A percentile compares a stretch with the other conserved stretches of the same genome.
Evolutionary conservation across 92 coral and sea anemone genomes (phyloP).

Genomic region (Epizoanthus stellaris): DNA sequence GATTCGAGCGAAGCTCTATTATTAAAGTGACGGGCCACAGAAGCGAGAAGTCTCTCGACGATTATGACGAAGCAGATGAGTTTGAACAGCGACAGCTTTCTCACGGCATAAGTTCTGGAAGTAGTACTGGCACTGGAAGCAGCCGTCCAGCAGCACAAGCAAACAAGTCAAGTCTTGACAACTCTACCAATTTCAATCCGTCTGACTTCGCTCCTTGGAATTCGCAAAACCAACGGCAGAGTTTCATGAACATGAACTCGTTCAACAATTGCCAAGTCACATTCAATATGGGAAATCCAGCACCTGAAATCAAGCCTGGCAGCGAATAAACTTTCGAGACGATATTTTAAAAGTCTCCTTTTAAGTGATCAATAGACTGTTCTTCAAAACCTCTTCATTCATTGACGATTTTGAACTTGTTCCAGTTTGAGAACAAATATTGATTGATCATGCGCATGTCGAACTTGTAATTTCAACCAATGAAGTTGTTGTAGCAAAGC

Average conservation of each 20-base stretch:
- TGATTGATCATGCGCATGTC: too few species aligned
- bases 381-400: too few species aligned
- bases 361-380: too few species aligned
- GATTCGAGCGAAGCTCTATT: constrained; percentile 53
- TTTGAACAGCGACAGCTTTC: constrained; percentile 42
- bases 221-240: constrained; percentile 26
- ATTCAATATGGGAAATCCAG: background rate
- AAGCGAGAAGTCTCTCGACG: constrained; percentile 50
- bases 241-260: constrained; percentile 21
- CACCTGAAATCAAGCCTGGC: constrained; percentile 3
- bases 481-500: too few species aligned
- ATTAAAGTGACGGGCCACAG: constrained; percentile 58
- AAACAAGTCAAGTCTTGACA: background rate
- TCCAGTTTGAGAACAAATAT: too few species aligned
- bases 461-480: too few species aligned
- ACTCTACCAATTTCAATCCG: constrained; percentile 2
- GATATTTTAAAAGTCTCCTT: too few species aligned
- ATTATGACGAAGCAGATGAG: constrained; percentile 58
- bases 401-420: too few species aligned
- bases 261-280: constrained; percentile 25
- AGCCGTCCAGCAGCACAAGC: background rate
- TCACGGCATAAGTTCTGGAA: constrained; percentile 13
- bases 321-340: too few species aligned
- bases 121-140: background rate
- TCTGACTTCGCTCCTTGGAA: background rate